These are phyloP conservation scores for Zoanthus gigantus DNA, from an alignment of 92 coral and sea anemone genomes.

Conservation along the genomic window DNA sequence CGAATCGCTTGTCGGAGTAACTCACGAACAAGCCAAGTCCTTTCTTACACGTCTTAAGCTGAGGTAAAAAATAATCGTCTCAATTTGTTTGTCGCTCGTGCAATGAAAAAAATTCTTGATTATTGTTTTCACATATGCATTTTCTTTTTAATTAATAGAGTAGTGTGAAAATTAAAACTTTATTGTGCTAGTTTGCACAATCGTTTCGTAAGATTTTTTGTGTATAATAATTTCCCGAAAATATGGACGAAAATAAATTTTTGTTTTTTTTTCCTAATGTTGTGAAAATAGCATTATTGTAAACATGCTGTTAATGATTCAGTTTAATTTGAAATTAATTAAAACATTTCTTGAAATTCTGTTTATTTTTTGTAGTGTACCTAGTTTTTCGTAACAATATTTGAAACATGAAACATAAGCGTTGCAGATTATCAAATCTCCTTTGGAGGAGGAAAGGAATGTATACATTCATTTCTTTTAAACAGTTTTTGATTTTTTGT, in stretches of 20 bases:
- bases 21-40: constrained; percentile 99
- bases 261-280: neutral
- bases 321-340: neutral
- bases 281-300: neutral
- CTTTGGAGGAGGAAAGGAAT: too few relatives aligned
- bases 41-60: constrained; percentile 90
- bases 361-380: neutral
- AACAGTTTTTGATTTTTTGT: too few relatives aligned
- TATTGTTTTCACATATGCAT: neutral
- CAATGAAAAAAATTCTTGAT: neutral
- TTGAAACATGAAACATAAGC: too few relatives aligned
- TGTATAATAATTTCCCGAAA: too few relatives aligned
- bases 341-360: neutral
- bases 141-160: too few relatives aligned
- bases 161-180: too few relatives aligned
- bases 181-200: too few relatives aligned
- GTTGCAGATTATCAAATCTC: too few relatives aligned
- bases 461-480: too few relatives aligned
- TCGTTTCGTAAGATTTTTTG: neutral
- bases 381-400: neutral
- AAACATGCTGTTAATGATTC: neutral
- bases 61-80: constrained; percentile 50
- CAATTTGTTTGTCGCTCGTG: neutral
- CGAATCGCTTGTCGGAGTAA: constrained; percentile 92
- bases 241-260: too few relatives aligned